phyloP scores from a whole-genome alignment of 2,797 vertebrate genomes.

The Centropyge bicolor region DNA sequence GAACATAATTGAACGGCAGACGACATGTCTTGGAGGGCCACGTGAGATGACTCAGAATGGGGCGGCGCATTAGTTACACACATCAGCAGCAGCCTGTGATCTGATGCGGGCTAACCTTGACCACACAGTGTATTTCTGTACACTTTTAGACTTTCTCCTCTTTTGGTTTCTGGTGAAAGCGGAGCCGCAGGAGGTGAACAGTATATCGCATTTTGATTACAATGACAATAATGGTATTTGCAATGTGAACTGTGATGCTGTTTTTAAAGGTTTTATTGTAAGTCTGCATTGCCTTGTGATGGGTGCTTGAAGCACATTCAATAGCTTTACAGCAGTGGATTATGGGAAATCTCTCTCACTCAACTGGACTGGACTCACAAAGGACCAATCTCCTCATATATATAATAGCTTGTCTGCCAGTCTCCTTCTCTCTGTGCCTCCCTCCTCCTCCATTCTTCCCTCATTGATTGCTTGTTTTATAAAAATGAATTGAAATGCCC shows the following conservation, averaged over 20 bases:
- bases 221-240: neutral
- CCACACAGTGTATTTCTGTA: slow-evolving; percentile 24
- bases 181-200: slow-evolving; percentile 1
- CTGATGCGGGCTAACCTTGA: slow-evolving; percentile 37
- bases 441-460: slow-evolving; percentile 16
- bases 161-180: slow-evolving; percentile 6
- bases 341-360: slow-evolving; percentile 44
- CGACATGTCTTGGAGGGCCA: slow-evolving; percentile 34
- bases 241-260: slow-evolving; percentile 4
- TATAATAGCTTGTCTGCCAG: slow-evolving; percentile 32
- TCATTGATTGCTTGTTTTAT: slow-evolving; percentile 72
- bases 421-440: slow-evolving; percentile 7
- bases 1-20: slow-evolving; percentile 41
- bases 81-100: slow-evolving; percentile 28
- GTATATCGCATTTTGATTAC: slow-evolving; percentile 25
- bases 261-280: slow-evolving; percentile 22
- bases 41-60: slow-evolving; percentile 49
- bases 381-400: slow-evolving; percentile 41
- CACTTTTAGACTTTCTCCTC: slow-evolving; percentile 23
- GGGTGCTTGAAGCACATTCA: slow-evolving; percentile 26
- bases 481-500: slow-evolving; percentile 63
- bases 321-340: slow-evolving; percentile 40
- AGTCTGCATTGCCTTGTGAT: slow-evolving; percentile 22
- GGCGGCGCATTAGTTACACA: slow-evolving; percentile 11
- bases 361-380: slow-evolving; percentile 34